Percentiles rank a stretch among this genome's conserved stretches.
These are phyloP conservation scores for Iselma pallidipennis DNA, from an alignment of 2,888 invertebrate species.

Conservation along the genomic window DNA sequence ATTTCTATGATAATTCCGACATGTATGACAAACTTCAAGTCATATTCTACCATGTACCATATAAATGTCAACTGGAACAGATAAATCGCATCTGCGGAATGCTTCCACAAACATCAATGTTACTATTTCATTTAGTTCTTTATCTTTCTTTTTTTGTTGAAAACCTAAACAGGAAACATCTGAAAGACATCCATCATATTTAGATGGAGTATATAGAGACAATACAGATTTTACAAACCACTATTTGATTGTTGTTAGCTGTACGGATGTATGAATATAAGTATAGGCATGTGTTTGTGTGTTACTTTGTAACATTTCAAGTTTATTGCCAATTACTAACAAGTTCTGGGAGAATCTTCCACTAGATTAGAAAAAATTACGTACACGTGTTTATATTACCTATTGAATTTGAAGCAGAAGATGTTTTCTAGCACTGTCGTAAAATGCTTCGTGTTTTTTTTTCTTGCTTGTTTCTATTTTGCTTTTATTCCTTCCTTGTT, in stretches of 20 bases:
- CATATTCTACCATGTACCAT: conserved; percentile 26
- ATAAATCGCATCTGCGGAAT: conserved; percentile 31
- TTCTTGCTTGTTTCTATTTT: background rate
- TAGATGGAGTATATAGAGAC: background rate
- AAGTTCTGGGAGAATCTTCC: background rate
- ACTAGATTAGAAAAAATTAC: background rate
- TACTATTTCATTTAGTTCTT: background rate
- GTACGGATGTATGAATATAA: background rate
- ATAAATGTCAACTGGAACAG: conserved; percentile 38
- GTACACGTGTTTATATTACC: background rate
- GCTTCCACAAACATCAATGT: conserved; percentile 9
- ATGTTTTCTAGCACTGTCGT: background rate
- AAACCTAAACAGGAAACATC: background rate
- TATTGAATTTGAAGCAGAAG: background rate
- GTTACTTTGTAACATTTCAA: background rate
- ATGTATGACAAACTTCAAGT: conserved; percentile 43
- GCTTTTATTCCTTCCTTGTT: background rate
- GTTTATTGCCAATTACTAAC: background rate
- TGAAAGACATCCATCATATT: background rate
- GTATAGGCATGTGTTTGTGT: too few relatives aligned
- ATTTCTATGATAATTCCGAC: conserved; percentile 42
- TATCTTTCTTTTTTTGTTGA: background rate
- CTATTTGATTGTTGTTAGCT: background rate
- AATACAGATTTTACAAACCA: background rate
- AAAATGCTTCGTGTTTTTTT: background rate